Base-by-base conservation (phyloP, 2,888 invertebrate genomes). In the Ceriagrion tenellum region DNA sequence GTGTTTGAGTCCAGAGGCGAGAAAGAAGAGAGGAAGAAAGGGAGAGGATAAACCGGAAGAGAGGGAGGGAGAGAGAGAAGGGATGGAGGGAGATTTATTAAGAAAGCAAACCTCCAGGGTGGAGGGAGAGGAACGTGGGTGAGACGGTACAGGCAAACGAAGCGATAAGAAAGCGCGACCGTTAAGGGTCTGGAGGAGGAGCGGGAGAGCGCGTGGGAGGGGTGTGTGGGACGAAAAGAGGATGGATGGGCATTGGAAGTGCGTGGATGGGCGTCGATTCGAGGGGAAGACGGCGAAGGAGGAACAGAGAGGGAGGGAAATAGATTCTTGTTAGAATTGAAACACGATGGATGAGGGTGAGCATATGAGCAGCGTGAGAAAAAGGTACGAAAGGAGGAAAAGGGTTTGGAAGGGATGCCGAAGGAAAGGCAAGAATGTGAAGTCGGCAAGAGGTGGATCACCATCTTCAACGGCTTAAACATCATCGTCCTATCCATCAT, bases 141-240 rank as follows among this genome's bases (percentile, higher is more conserved):
- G 59, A 20, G 69, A 69, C 47, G 47, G 4, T 23, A 35, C n/a
- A 81, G 30, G 12, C 81, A 35, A 81, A 81, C 30, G 35, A 81
- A 81, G 81, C 30, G 81, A 81, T 81, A 81, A 81, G 81, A 35
- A 81, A 35, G 81, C 81, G 35, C 81, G 35, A n/a, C 26, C 69
- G 69, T 47, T 47, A 47, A 69, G 69, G 69, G n/a, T 26, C 81
- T 81, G 35, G 18, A 35, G 81, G 18, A 81, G 81, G 81, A 35
- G 16, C 0, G 35, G n/a, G n/a, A n/a, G 81, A 35, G 81, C 16
- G 30, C 81, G 81, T 35, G 35, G 81, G 81, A 81, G 2, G 30
- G 30, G 13, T 0, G 35, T 35, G 81, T 81, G 81, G 81, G 81
- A 81, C 30, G 81, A 69, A 59, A 59, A 35, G 30, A 13, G 35